These are phyloP conservation scores for Macropis europaea DNA, from an alignment of 2,888 invertebrate genomes.

Conservation along the genomic window DNA sequence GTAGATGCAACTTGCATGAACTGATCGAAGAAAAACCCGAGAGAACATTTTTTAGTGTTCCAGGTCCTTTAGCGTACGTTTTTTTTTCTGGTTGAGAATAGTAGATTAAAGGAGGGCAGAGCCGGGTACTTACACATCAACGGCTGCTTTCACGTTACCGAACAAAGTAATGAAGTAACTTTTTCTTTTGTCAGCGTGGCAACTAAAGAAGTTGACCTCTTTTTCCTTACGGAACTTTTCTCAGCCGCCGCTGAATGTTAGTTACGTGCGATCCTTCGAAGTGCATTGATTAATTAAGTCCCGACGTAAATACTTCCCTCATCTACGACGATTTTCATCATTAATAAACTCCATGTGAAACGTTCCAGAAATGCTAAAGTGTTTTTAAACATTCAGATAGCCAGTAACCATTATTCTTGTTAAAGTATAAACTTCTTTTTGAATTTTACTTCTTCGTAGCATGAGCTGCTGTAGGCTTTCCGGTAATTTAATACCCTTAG, in stretches of 20 bases:
- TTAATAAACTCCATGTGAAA: neutral
- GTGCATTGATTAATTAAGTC: conserved; percentile 31
- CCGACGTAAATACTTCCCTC: conserved; percentile 2
- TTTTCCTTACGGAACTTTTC: neutral
- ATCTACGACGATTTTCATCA: neutral
- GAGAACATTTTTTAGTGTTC: neutral
- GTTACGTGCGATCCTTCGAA: neutral
- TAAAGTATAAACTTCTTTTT: no score
- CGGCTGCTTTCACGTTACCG: neutral
- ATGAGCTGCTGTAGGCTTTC: no score
- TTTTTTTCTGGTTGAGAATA: neutral
- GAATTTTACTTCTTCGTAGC: no score
- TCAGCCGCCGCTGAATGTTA: neutral
- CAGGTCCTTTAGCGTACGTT: neutral
- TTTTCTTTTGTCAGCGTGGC: neutral
- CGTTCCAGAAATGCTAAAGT: neutral
- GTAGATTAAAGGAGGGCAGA: neutral
- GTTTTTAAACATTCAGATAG: no score
- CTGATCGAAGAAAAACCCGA: neutral
- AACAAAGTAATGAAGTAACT: neutral
- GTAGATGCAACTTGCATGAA: neutral
- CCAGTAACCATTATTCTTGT: no score
- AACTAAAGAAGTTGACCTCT: conserved; percentile 4
- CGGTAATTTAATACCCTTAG: no score
- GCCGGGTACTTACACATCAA: neutral